Conservation (phyloP, 1,140 invertebrate genomes). For the Schlechtendalia chinensis region DNA sequence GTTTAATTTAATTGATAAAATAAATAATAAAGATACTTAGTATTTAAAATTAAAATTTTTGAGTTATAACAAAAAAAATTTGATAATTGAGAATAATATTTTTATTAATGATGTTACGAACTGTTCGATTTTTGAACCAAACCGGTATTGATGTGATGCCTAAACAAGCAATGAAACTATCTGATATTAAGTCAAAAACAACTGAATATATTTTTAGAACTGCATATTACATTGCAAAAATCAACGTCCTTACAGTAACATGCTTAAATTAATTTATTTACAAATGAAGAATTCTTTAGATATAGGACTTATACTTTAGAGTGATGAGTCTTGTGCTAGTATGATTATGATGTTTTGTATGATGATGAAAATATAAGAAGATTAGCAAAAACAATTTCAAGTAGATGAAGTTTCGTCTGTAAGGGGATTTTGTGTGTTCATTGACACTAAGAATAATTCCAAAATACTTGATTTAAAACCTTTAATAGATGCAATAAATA, state of each 20-base stretch:
- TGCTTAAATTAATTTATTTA: constrained; percentile 29
- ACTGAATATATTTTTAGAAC: constrained; percentile 26
- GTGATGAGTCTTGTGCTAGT: background rate
- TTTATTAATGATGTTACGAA: too few species aligned
- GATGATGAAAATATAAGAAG: constrained; percentile 2
- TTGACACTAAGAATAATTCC: background rate
- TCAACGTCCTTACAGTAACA: constrained; percentile 23
- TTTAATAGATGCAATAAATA: background rate
- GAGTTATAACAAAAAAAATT: too few species aligned
- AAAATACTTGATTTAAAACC: constrained; percentile 6
- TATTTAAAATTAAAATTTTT: too few species aligned
- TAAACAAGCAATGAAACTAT: background rate
- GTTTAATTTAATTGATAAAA: too few species aligned
- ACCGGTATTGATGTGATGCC: constrained; percentile 20
- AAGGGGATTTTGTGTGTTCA: background rate
- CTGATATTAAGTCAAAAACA: background rate
- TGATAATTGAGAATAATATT: too few species aligned
- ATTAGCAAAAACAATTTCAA: background rate
- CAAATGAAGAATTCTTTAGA: constrained; percentile 14
- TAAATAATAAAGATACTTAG: too few species aligned
- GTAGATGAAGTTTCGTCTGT: constrained; percentile 9
- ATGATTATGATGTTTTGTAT: constrained; percentile 1
- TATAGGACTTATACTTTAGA: background rate
- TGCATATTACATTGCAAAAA: constrained; percentile 33
- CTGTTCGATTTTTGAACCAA: too few species aligned